Conservation (phyloP, 92 coral and sea anemone species). For the Palythoa caribaeorum region DNA sequence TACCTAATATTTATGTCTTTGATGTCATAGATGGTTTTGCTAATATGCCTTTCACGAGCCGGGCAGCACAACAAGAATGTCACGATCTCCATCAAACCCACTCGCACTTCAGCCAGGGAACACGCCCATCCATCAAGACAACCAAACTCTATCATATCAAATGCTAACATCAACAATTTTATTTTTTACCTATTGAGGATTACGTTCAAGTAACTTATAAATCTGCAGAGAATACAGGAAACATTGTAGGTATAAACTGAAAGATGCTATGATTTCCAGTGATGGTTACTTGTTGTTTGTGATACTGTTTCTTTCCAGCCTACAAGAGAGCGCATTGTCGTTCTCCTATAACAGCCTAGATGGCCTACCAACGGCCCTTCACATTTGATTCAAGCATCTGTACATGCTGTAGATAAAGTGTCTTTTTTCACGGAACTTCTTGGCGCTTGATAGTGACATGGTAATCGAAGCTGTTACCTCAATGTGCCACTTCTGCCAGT, state of each 20-base stretch:
- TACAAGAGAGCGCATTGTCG: constrained; percentile 4
- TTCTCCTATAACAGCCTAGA: constrained; percentile 24
- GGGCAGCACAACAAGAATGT: constrained; percentile 14
- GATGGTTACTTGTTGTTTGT: constrained; percentile 37
- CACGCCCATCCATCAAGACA: constrained; percentile 18
- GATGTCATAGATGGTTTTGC: neutral
- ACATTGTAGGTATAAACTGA: neutral
- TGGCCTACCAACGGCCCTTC: constrained; percentile 45
- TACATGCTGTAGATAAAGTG: constrained; percentile 49
- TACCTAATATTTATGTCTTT: neutral
- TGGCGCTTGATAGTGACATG: constrained; percentile 46
- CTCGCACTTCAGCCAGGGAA: constrained; percentile 11
- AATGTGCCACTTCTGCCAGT: neutral
- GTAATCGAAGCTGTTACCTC: constrained; percentile 50
- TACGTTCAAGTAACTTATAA: too few species aligned
- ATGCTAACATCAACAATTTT: neutral
- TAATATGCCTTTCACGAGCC: constrained; percentile 27
- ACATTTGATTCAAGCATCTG: constrained; percentile 47
- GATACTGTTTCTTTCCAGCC: constrained; percentile 38
- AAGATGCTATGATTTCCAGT: neutral
- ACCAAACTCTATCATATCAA: constrained; percentile 20
- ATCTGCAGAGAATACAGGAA: too few species aligned
- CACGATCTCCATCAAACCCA: neutral
- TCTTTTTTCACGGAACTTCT: constrained; percentile 51
- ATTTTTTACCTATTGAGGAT: too few species aligned